Evolutionary conservation across 2,113 vertebrate species (phyloP), one percentile per base, ranked within the genome.

Genomic region (Sturnira hondurensis): DNA sequence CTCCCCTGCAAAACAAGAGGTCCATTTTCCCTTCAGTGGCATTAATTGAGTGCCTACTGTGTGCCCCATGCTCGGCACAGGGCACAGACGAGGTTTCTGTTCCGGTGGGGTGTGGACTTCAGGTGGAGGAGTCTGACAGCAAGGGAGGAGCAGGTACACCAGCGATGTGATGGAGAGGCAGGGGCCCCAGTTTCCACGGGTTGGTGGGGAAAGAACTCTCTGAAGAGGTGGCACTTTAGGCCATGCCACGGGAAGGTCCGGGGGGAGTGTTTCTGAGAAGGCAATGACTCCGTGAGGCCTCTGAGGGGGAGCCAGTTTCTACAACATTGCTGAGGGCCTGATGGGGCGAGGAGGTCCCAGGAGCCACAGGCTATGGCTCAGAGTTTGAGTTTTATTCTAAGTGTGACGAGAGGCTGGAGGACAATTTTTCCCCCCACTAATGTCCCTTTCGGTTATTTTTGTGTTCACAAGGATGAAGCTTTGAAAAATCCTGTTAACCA

Each of bases 41-140:
- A 26, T 1, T 33, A 7, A 33, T 12, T 28, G 58, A 71, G 74
- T 8, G 7, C 28, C 77, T 86, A 3, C 68, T 20, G 52, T 33
- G 16, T 47, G 82, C 31, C 7, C 36, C 26, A 1, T 43, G 50
- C 26, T 43, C 17, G 67, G 47, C 10, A 2, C 1, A 3, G 54
- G 45, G 50, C 83, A 58, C 20, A 54, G 65, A 9, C 0, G 1
- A 1, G n/a, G n/a, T 17, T 52, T 91, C 52, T 89, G 13, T 24
- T 86, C 86, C 41, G 0, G 0, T 56, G 61, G 19, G 36, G 58
- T 0, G 0, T 13, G 0, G 8, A 2, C 33, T 74, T 82, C 45
- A 20, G 43, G 36, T 14, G 85, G 41, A 20, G 56, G 81, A 94
- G 78, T 16, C 74, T 24, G 58, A 41, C 0, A 3, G 0, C 36